Evolutionary conservation across 2,113 vertebrate genomes (phyloP).

Genomic region (Dinomys branickii): DNA sequence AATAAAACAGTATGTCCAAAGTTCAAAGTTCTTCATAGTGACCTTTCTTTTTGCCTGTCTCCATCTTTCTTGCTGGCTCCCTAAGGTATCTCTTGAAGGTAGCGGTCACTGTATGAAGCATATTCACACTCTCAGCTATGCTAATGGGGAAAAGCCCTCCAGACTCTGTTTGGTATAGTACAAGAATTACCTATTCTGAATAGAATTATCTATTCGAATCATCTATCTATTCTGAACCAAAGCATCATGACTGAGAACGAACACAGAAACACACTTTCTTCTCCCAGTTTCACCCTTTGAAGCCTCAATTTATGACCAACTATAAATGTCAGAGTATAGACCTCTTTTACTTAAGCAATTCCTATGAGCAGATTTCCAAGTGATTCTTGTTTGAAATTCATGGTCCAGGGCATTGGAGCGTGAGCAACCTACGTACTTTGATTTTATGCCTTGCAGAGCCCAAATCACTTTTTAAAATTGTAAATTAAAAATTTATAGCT

Average conservation of each 20-base stretch:
- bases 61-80: background rate
- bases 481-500: background rate
- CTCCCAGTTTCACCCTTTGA: too few relatives aligned
- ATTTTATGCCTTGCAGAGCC: background rate
- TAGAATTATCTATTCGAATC: too few relatives aligned
- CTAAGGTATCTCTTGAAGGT: background rate
- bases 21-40: slow-evolving; percentile 4
- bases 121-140: background rate
- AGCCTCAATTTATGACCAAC: too few relatives aligned
- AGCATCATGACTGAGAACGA: too few relatives aligned
- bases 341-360: too few relatives aligned
- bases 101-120: background rate
- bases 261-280: too few relatives aligned
- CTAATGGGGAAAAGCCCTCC: background rate
- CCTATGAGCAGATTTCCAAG: too few relatives aligned
- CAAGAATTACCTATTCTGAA: background rate
- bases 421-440: background rate
- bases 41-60: background rate
- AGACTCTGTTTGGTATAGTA: background rate
- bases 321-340: too few relatives aligned
- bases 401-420: background rate
- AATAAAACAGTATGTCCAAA: background rate
- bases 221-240: too few relatives aligned
- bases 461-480: background rate
- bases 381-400: too few relatives aligned